These are phyloP conservation scores for Apostichopus leukothele DNA, from an alignment of 53 echinoderm and acorn worm species.

Conservation along the genomic window DNA sequence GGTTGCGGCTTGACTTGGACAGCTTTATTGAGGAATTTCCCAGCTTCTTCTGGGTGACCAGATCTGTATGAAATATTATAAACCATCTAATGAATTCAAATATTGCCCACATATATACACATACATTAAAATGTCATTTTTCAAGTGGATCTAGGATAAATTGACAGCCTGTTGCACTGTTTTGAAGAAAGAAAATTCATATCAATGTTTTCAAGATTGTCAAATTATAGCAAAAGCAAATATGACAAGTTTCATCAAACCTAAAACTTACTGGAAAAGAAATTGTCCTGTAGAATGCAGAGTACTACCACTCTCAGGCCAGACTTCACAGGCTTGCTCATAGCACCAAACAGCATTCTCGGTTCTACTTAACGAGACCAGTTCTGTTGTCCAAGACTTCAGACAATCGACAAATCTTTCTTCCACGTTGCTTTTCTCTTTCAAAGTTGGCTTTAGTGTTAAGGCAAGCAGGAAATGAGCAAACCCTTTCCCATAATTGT, in stretches of 20 bases:
- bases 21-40: constrained; percentile 55
- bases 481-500: constrained; percentile 33
- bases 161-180: no score
- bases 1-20: constrained; percentile 49
- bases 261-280: constrained; percentile 59
- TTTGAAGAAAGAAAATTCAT: no score
- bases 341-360: constrained; percentile 76
- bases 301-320: constrained; percentile 68
- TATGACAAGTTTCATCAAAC: no score
- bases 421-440: not conserved
- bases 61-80: not conserved
- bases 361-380: constrained; percentile 49
- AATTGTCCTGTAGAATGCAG: constrained; percentile 66
- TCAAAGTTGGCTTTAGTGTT: constrained; percentile 22
- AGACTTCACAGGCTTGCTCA: constrained; percentile 63
- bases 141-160: no score
- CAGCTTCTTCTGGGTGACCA: constrained; percentile 50
- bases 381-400: constrained; percentile 57
- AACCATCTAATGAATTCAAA: no score
- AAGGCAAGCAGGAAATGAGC: constrained; percentile 45
- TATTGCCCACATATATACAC: no score
- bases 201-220: no score
- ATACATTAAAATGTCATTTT: no score
- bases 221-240: no score
- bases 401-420: constrained; percentile 40